Evolutionary conservation across 2,888 invertebrate genomes (phyloP), one percentile per base, ranked within the genome.

Genomic region (Hirtodrosophila histrioides): DNA sequence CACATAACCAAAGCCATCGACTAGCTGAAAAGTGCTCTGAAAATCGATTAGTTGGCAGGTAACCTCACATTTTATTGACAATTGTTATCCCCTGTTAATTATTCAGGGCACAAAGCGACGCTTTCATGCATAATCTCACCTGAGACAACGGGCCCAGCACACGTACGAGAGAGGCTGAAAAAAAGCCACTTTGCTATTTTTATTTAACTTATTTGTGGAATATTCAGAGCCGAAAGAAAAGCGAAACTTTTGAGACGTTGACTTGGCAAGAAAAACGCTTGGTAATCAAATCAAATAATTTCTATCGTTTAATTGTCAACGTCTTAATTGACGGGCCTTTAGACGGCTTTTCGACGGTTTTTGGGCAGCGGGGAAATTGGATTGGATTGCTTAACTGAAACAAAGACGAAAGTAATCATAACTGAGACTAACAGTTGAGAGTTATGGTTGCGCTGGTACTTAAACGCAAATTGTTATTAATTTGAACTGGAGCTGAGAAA

Each of bases 121-220:
- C 85, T 81, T 86, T 81, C 85, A 78, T 86, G 87, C 87, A 81
- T 81, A 81, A 86, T 86, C 81, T 71, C 73, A 75, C 65, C 62
- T 54, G 50, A 64, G 60, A 62, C 75, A 41, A 54, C 40, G 56
- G 43, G 57, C 35, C 48, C 58, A 60, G 37, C 49, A 65, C 85
- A 68, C 71, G 83, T 78, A 44, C 37, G 8, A 40, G 35, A 31
- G 48, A 61, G 69, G 31, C 27, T 8, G 4, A 31, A 31, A 69
- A 64, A 70, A 81, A 72, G 43, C 48, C 48, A 64, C 58, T 56
- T 44, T 51, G 65, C 61, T 62, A 69, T 80, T 69, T 65, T 46
- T 69, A 46, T 66, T 77, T 61, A 44, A 46, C 49, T 50, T 46
- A 45, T 36, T 43, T 44, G 36, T 44, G 36, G 40, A 41, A 36